Base-by-base conservation (phyloP, 2,797 vertebrate genomes). In the Tachyglossus aculeatus region DNA sequence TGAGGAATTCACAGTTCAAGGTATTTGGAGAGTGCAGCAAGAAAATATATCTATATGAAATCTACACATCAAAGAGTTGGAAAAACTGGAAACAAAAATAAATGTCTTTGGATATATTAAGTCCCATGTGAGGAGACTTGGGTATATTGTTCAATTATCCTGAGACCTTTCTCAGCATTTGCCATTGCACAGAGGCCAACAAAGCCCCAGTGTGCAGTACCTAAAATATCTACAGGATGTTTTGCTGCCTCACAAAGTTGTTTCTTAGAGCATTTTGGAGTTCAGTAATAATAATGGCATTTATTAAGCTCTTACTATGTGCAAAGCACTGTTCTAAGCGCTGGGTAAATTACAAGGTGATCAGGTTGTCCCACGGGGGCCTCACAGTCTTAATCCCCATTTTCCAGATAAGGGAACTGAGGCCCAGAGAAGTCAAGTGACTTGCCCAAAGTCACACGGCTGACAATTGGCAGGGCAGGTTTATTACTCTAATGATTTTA, bases 151-250 rank as follows among this genome's bases (percentile, higher is more conserved):
- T n/a, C 77, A 76, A 59, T 75, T 87, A 82, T 84, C 16, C 24
- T 63, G 57, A 69, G 47, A 78, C 67, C 41, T 80, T 83, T 72
- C 67, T 76, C 54, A 50, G 54, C 41, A 79, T 12, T 80, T 77
- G 73, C 36, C 71, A 73, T 80, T 43, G 16, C n/a, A n/a, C n/a
- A 79, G 84, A 84, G 31, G 47, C 81, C 82, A 89, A 80, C 78
- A 59, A 60, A 62, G 43, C 71, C 0, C 0, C 37, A 48, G 69
- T 31, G 31, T 69, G 70, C 59, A 25, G 55, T 39, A 87, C 59
- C 58, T 81, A 83, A 85, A 74, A 59, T 75, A 81, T 55, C 64
- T 58, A 63, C 31, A 52, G 51, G 25, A 36, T 73, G 27, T 48
- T 64, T 80, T 24, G 55, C 86, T 83, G 50, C 61, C 68, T 78